A percentile compares a stretch with the other conserved stretches of the same genome.
These are phyloP conservation scores for Andrena praecox DNA, from an alignment of 2,888 invertebrate species.

Conservation along the genomic window DNA sequence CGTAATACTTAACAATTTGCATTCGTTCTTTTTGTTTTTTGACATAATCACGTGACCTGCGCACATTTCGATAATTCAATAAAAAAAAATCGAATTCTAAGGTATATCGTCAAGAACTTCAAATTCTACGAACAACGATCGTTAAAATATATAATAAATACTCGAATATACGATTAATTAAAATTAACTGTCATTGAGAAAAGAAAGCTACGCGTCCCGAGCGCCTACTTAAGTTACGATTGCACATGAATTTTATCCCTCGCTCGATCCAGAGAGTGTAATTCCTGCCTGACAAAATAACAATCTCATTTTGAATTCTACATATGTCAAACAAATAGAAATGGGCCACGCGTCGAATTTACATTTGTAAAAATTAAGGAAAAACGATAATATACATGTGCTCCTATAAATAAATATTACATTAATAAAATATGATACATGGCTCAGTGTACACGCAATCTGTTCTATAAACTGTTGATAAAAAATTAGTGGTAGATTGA, in stretches of 20 bases:
- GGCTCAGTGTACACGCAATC: conserved; percentile 52
- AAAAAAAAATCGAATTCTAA: conserved; percentile 9
- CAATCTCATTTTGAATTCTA: not conserved
- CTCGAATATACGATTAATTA: conserved; percentile 11
- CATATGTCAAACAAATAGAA: not conserved
- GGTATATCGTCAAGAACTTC: conserved; percentile 3
- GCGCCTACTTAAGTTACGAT: conserved; percentile 57
- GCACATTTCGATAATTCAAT: not conserved
- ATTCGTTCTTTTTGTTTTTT: conserved; percentile 16
- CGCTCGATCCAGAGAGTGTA: conserved; percentile 14
- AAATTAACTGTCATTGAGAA: conserved; percentile 21
- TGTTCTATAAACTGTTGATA: conserved; percentile 47
- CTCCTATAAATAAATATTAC: conserved; percentile 57
- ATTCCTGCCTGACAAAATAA: conserved; percentile 26
- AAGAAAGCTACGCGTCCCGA: conserved; percentile 1
- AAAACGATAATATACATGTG: conserved; percentile 46
- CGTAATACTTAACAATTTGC: conserved; percentile 68
- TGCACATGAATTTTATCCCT: conserved; percentile 54
- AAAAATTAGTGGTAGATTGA: conserved; percentile 44
- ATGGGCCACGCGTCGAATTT: conserved; percentile 34
- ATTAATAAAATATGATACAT: conserved; percentile 63
- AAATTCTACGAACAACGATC: conserved; percentile 22
- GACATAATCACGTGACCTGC: conserved; percentile 55
- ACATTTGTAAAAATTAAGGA: conserved; percentile 25
- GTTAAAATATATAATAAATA: conserved; percentile 42